Evolutionary conservation across 2,113 vertebrate species (phyloP), one percentile per base, ranked within the genome.

Genomic region (Bubo scandiacus): DNA sequence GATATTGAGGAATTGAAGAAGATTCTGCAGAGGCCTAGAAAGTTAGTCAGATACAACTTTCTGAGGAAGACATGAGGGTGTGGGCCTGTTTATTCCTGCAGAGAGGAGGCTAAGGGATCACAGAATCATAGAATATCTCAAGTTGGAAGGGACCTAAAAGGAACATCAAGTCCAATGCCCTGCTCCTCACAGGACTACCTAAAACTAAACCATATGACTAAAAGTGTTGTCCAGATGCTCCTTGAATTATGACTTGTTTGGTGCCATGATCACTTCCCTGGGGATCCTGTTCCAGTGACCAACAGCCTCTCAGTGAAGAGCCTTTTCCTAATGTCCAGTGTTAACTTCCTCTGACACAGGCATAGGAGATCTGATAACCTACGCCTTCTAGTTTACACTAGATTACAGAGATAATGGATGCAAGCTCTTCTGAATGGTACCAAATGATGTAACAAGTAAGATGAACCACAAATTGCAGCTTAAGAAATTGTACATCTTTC

Each of bases 311-410:
- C 43, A 65, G 23, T 59, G 34, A 52, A 83, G 43, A 59, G 30
- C 16, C 6, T 72, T 71, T 78, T 32, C 38, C 9, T 26, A 43
- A 45, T n/a, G 34, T 40, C 34, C 72, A 79, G 2, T 77, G 10
- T 1, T 1, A 77, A 58, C 6, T 45, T 77, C 19, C 19, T 3
- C 38, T 79, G n/a, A 42, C 3, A 2, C 8, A 25, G 6, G 7
- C 17, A 51, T 58, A 49, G 16, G 19, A 66, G 32, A 51, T 40
- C 26, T 61, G 52, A 45, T 57, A 70, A 52, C 43, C 29, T 68
- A 22, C 0, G 0, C 34, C 62, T 52, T 54, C 17, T 59, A 66
- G 29, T 71, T 57, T 63, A 51, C 13, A 29, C n/a, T 84, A 55
- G 38, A 68, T 75, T 38, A 15, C n/a, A 68, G 67, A 89, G 12